Evolutionary conservation across 1,140 invertebrate species (phyloP).

Genomic region (Metaphire vulgaris): DNA sequence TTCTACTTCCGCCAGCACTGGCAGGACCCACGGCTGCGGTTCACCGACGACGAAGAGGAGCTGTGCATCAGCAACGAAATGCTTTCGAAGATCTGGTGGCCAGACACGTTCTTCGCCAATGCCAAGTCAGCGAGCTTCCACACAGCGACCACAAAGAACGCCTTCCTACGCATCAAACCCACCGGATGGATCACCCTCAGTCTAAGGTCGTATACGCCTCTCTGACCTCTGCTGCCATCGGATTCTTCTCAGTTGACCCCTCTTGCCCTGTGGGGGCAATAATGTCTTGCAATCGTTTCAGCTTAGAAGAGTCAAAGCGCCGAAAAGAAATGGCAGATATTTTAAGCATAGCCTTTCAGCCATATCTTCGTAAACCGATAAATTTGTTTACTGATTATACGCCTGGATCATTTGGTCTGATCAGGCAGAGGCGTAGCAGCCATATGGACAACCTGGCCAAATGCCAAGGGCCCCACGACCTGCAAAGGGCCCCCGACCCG

Average conservation of each 20-base stretch:
- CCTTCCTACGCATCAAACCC: slow-evolving; percentile 55
- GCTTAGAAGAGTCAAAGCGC: too few species aligned
- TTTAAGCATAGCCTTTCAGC: too few species aligned
- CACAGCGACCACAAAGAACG: slow-evolving; percentile 80
- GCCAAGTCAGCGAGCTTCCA: slow-evolving; percentile 98
- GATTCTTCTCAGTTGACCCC: neutral
- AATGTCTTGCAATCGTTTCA: too few species aligned
- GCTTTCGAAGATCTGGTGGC: slow-evolving; percentile 96
- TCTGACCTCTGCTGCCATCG: neutral
- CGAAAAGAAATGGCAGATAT: too few species aligned
- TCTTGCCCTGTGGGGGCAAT: too few species aligned
- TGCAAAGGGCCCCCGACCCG: too few species aligned
- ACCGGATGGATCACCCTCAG: slow-evolving; percentile 53
- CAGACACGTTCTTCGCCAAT: slow-evolving; percentile 77
- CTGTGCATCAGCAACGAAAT: slow-evolving; percentile 72
- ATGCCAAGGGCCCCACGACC: too few species aligned
- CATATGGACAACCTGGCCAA: too few species aligned
- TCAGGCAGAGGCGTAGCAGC: too few species aligned
- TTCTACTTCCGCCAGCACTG: slow-evolving; percentile 98
- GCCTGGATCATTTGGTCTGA: too few species aligned
- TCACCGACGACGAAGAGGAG: slow-evolving; percentile 64
- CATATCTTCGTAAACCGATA: too few species aligned
- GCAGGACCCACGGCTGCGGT: slow-evolving; percentile 87
- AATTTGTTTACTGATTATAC: too few species aligned
- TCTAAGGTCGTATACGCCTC: slow-evolving; percentile 23